Base-by-base conservation (phyloP, 2,888 invertebrate species). In the Drosophila kambysellisi region DNA sequence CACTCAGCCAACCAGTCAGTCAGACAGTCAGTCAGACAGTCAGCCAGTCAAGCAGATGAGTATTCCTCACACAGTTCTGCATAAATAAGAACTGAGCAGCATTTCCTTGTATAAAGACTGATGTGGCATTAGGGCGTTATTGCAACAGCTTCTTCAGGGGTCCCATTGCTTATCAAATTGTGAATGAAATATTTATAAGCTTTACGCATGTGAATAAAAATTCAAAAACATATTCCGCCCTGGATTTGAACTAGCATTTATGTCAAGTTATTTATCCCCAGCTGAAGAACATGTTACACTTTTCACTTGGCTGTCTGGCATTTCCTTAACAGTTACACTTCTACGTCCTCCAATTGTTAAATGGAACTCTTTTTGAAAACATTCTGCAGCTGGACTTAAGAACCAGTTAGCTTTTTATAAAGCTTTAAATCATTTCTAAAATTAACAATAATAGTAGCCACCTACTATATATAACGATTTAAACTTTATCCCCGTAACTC, bases 91-190 rank as follows among this genome's bases (percentile, higher is more conserved):
- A 56, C n/a, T 62, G 69, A 52, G 48, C 68, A 76, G 9, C n/a
- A 30, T 56, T 37, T 64, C 20, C 33, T 50, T 63, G 51, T 57
- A 51, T 50, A 37, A 60, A 76, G 71, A 58, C 60, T 64, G 76
- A 76, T 76, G 79, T 69, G 76, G 76, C 79, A 74, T 76, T 79
- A 61, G 79, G 79, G 76, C 78, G 51, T 66, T 78, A 30, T 35
- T 43, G 66, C 43, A 33, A 32, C 41, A 60, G 78, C 73, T 51
- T 50, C 70, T 35, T 25, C 20, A 7, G 30, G 39, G 29, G 32
- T 32, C n/a, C 41, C n/a, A 33, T 48, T 43, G 35, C 51, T 57
- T 48, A 69, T 69, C 39, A 69, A 56, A 69, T 35, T 41, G 41
- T 51, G 50, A 39, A 70, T 68, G 25, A 68, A 69, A 70, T 58